A percentile compares a stretch with the other conserved stretches of the same genome.
phyloP scores from a whole-genome alignment of 2,797 vertebrate species.

The Tachyglossus aculeatus region DNA sequence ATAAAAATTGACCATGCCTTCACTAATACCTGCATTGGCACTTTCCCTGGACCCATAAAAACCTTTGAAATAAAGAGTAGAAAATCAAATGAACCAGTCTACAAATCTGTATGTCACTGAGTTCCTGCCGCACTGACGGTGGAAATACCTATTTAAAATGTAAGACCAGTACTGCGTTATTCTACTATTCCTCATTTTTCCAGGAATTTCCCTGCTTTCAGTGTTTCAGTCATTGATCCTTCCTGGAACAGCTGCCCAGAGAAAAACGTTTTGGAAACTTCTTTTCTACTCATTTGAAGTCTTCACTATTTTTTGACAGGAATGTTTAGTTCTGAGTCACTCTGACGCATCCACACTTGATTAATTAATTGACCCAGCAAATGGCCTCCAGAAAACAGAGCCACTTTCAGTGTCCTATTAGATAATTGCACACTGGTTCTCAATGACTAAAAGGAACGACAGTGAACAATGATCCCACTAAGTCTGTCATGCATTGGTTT shows the following conservation, averaged over 20 bases:
- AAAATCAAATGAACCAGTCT: background rate
- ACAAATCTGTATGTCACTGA: conserved; percentile 2
- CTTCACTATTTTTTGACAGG: background rate
- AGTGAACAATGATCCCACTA: conserved; percentile 31
- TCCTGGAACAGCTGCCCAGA: background rate
- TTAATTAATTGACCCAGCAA: conserved; percentile 66
- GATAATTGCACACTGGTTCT: background rate
- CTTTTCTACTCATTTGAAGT: background rate
- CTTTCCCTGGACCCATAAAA: conserved; percentile 20
- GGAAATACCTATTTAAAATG: background rate
- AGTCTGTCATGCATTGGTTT: conserved; percentile 25
- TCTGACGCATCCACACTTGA: conserved; percentile 43
- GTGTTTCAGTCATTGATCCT: conserved; percentile 9
- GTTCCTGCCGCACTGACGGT: background rate
- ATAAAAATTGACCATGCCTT: background rate
- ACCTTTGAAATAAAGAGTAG: background rate
- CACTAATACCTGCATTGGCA: background rate
- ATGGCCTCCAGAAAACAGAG: conserved; percentile 41
- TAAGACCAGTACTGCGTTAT: background rate
- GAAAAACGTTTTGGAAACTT: background rate
- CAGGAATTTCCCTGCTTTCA: background rate
- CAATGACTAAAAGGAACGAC: conserved; percentile 11
- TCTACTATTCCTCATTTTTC: background rate
- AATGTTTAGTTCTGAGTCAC: conserved; percentile 35
- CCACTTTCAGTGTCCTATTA: conserved; percentile 39